Base-by-base conservation (phyloP, 2,888 invertebrate species). In the Carabus problematicus region DNA sequence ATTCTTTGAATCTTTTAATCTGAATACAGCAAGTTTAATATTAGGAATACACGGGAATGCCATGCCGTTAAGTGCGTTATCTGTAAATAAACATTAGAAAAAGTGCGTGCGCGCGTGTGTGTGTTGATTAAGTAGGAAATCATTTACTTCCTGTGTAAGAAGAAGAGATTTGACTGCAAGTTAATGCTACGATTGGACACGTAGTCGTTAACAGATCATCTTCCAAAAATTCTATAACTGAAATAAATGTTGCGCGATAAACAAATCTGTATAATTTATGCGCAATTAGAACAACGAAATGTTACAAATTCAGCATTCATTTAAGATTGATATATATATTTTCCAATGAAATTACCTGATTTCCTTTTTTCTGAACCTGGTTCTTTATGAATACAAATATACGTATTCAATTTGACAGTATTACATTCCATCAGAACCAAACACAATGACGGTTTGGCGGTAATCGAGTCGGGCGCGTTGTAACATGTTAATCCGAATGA, bases 151-250 rank as follows among this genome's bases (percentile, higher is more conserved):
- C 18, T 9, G 49, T 67, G 41, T 60, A 67, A 42, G 67, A 47
- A 12, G 67, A 67, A 16, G 19, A 52, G 12, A 67, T 19, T 42
- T 47, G 49, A 12, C 67, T 47, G 40, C 78, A 78, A 58, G 68
- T 71, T 29, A 78, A 77, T 14, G 74, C 73, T 43, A 77, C 75
- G 70, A 75, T 75, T 8, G 76, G 74, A 70, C 79, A 79, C 59
- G 71, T 71, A 66, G 70, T 70, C 29, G 76, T 75, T n/a, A 78
- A 73, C 16, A 79, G 60, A 71, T 77, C 75, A 29, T 77, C 73
- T 55, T 75, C 74, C 29, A 79, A 70, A 73, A 77, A 78, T 58
- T 78, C 77, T 70, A 75, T 74, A 73, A 78, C 78, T 78, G 56
- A 70, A 64, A 71, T 43, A 58, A 40, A 42, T 45, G 8, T 54